These are phyloP conservation scores for Callimorpha dominula DNA, from an alignment of 2,888 invertebrate species.

Conservation along the genomic window DNA sequence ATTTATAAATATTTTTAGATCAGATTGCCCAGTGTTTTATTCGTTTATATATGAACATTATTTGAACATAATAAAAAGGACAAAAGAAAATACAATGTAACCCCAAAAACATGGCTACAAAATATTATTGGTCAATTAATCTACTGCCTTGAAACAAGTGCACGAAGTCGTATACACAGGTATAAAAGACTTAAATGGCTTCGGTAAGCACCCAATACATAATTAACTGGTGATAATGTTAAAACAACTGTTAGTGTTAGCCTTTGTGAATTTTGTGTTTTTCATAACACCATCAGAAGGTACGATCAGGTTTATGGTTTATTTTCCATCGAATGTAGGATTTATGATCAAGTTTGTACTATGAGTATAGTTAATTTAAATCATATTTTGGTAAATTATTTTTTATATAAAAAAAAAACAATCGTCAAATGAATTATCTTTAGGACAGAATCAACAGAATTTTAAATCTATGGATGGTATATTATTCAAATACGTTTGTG, in stretches of 20 bases:
- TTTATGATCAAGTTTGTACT: too few species aligned
- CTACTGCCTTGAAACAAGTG: constrained; percentile 62
- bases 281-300: constrained; percentile 48
- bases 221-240: constrained; percentile 55
- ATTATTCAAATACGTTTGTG: too few species aligned
- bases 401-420: too few species aligned
- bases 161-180: constrained; percentile 41
- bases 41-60: not conserved
- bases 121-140: constrained; percentile 20
- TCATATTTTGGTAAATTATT: too few species aligned
- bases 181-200: constrained; percentile 62
- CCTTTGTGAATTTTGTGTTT: constrained; percentile 47
- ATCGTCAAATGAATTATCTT: too few species aligned
- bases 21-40: not conserved
- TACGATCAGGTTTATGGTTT: constrained; percentile 26
- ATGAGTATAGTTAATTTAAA: too few species aligned
- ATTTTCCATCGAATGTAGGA: constrained; percentile 1
- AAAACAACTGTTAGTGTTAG: constrained; percentile 56
- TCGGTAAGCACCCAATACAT: constrained; percentile 46
- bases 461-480: too few species aligned
- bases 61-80: constrained; percentile 2
- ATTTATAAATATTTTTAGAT: not conserved
- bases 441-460: too few species aligned
- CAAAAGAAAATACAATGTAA: constrained; percentile 3
- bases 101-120: constrained; percentile 2